Evolutionary conservation across 2,888 invertebrate species (phyloP).

Genomic region (Hetaerina titia): DNA sequence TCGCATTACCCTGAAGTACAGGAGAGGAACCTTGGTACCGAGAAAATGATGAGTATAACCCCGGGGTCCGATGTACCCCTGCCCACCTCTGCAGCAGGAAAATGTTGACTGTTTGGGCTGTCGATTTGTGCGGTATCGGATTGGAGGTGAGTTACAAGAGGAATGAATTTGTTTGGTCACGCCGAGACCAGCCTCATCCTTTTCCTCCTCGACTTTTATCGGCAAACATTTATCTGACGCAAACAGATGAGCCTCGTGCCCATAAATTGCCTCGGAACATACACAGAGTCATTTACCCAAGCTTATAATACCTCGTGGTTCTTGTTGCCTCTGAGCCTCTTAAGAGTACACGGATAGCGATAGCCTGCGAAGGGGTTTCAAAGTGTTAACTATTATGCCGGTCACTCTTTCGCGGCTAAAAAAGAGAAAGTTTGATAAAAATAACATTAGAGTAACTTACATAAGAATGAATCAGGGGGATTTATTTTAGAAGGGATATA

Average conservation of each 20-base stretch:
- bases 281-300: not conserved
- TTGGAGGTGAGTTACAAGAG: not conserved
- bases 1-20: no score
- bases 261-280: not conserved
- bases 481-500: no score
- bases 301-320: not conserved
- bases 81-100: not conserved
- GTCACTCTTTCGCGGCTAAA: no score
- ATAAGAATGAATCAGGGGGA: no score
- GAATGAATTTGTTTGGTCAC: not conserved
- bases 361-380: no score
- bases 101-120: not conserved
- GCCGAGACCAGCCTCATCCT: not conserved
- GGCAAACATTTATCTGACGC: not conserved
- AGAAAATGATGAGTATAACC: no score
- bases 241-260: not conserved
- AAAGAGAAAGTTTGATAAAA: no score
- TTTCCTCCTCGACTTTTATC: not conserved
- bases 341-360: not conserved
- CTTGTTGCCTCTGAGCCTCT: not conserved
- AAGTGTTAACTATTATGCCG: no score
- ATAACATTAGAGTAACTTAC: no score
- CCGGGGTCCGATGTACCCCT: no score
- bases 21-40: no score
- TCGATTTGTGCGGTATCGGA: not conserved